Evolutionary conservation across 2,888 invertebrate genomes (phyloP).

Genomic region (Fragum whitleyi): DNA sequence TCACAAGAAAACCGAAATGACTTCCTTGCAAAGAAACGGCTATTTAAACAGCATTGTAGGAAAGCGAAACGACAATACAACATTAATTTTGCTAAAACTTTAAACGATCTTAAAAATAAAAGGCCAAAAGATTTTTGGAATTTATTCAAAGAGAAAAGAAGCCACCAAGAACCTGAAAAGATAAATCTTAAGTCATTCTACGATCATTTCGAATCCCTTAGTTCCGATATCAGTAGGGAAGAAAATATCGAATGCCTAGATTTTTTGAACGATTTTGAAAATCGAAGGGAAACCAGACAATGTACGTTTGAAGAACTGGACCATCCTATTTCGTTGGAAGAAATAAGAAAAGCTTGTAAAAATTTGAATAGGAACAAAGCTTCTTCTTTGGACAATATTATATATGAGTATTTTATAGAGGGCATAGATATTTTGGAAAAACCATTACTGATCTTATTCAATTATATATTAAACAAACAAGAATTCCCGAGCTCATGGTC

Average conservation of each 20-base stretch:
- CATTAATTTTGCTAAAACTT: neutral
- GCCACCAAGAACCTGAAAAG: neutral
- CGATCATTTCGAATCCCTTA: neutral
- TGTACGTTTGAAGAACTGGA: slow-evolving; percentile 16
- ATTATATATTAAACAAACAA: neutral
- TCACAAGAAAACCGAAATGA: too few species aligned
- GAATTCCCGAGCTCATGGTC: neutral
- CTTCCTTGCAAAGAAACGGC: too few species aligned
- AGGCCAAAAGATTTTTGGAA: neutral
- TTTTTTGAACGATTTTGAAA: neutral
- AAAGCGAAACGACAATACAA: neutral
- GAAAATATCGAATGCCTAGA: neutral
- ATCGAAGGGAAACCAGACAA: neutral
- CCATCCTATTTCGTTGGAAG: neutral
- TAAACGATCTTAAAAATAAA: neutral
- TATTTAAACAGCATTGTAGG: neutral
- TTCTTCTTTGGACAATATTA: too few species aligned
- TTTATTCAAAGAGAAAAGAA: neutral
- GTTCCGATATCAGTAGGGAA: neutral
- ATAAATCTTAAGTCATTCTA: neutral
- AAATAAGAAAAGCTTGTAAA: slow-evolving; percentile 21
- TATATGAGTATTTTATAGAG: too few species aligned
- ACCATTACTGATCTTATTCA: too few species aligned
- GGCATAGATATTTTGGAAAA: neutral
- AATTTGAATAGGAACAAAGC: too few species aligned